Base-by-base conservation (phyloP, 1,140 invertebrate species). In the Halictus rubicundus region DNA sequence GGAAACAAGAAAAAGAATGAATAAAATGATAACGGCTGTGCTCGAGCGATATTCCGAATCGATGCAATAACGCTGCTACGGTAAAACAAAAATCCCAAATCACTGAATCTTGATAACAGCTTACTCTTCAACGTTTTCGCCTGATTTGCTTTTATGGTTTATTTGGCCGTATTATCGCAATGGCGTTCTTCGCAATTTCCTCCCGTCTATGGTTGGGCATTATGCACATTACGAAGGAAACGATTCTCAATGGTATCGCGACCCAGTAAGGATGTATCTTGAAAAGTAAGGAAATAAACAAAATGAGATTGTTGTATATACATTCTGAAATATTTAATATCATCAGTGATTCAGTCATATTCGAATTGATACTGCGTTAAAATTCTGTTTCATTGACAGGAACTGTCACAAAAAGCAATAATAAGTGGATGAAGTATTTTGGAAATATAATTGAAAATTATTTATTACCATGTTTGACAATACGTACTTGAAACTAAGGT, bases 141-240 rank as follows among this genome's bases (percentile, higher is more conserved):
- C 46, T 72, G 59, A 63, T 72, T 63, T 63, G 37, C 25, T 72
- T 72, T 72, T 72, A 72, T 52, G 59, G 23, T 52, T 63, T 27
- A 49, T 27, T 39, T 10, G 8, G 23, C 23, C 12, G 54, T 27
- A 60, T 70, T 72, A 72, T 63, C 59, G 6, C 19, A 49, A 66
- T 46, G 42, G 37, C n/a, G n/a, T 49, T 46, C 23, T 46, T 63
- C 60, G 39, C 68, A 42, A 59, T 72, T 32, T 63, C 60, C 61
- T 49, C 16, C 23, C 25, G 59, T 63, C 49, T 61, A 72, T 46
- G 19, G 39, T 32, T 12, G 23, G 19, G 42, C 52, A 27, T 46
- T 61, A 61, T 21, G 69, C 46, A 32, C 37, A 42, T 61, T n/a
- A 12, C 25, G 27, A 1, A 2, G 27, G 27, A 37, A 16, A 61